Evolutionary conservation across 2,113 vertebrate species (phyloP).

Genomic region (Crotophaga sulcirostris): DNA sequence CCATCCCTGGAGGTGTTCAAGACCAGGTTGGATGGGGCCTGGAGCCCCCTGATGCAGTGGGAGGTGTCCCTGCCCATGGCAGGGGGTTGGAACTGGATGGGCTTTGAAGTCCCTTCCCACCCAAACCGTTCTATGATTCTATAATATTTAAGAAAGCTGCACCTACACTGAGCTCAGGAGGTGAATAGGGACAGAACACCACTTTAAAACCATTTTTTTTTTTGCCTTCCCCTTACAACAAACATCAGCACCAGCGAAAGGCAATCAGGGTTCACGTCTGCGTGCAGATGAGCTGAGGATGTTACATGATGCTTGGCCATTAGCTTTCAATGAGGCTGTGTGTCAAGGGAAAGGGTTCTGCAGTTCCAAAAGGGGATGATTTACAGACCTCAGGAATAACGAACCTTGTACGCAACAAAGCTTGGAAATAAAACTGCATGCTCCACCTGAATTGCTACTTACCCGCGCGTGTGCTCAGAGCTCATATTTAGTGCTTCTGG

Average conservation of each 20-base stretch:
- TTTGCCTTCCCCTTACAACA: background rate
- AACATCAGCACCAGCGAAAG: background rate
- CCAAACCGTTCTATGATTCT: too few relatives aligned
- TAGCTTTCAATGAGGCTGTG: background rate
- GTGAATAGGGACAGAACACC: background rate
- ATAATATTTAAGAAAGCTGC: background rate
- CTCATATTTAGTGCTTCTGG: conserved; percentile 38
- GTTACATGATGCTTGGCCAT: conserved; percentile 39
- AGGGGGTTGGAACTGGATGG: too few relatives aligned
- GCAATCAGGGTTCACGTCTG: background rate
- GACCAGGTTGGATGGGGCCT: too few relatives aligned
- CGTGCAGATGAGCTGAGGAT: background rate
- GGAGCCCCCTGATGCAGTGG: too few relatives aligned
- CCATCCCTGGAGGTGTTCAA: too few relatives aligned
- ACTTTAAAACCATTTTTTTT: background rate
- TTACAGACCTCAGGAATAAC: conserved; percentile 14
- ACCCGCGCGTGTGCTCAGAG: conserved; percentile 1
- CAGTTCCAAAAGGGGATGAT: background rate
- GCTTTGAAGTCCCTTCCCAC: too few relatives aligned
- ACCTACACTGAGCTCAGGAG: background rate
- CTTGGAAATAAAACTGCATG: background rate
- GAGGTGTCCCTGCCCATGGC: too few relatives aligned
- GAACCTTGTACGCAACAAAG: conserved; percentile 46
- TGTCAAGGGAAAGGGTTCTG: conserved; percentile 11
- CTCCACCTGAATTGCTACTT: conserved; percentile 48